Evolutionary conservation across 2,113 vertebrate species (phyloP), one percentile per base, ranked within the genome.

Genomic region (Mirza zaza): DNA sequence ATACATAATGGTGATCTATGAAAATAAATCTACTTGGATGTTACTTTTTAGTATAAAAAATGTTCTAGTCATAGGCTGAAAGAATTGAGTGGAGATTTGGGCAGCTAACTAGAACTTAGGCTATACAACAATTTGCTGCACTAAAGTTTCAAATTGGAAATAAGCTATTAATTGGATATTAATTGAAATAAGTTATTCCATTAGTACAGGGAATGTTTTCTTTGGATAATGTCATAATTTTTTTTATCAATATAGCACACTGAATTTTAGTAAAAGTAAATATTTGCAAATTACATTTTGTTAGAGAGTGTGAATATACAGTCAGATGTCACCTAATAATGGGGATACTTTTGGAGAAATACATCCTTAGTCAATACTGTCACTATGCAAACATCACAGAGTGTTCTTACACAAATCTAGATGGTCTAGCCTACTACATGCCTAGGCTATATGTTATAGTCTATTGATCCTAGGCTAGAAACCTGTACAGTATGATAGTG

Each of bases 211-310:
- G 75, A 83, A 80, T 15, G 39, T 79, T 68, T 48, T 88, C 21
- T 18, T 73, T 92, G n/a, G 25, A 55, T 59, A 84, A 93, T 75
- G 42, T 39, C 36, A 84, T 59, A 10, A 23, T 52, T 63, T 75
- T 34, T 34, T n/a, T 23, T 39, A 59, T 79, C 39, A 73, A n/a
- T 42, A 82, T 7, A 92, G 23, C 15, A 65, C 67, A 87, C 2
- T 63, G 17, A 87, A 75, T 57, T 84, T 96, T 96, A 70, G 57
- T 8, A 0, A 79, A 95, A 83, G 90, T 25, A 85, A 89, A 76
- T 68, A 92, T n/a, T 73, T 93, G 27, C 25, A 93, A 91, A 55
- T 95, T 71, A 70, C 0, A 48, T 48, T 87, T 85, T 93, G 29
- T 59, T 57, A 36, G 61, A 29, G 5, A 83, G 10, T 75, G 45